Conservation (phyloP, 2,797 vertebrate species). For the Catostomus latipinnis region DNA sequence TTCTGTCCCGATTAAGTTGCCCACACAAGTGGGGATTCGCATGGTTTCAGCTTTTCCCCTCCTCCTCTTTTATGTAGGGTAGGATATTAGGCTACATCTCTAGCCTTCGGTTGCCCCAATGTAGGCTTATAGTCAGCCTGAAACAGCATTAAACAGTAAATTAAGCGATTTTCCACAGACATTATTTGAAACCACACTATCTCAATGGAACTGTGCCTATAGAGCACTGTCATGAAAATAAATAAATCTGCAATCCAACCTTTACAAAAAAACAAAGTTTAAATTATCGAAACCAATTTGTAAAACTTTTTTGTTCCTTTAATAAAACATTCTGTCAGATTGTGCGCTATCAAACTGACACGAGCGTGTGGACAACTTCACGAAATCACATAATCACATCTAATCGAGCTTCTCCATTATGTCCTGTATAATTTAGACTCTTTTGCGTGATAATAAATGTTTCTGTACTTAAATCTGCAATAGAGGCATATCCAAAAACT, state of each 20-base stretch:
- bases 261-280: background rate
- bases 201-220: background rate
- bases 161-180: background rate
- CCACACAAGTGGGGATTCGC: constrained; percentile 32
- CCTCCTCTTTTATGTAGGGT: constrained; percentile 8
- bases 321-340: background rate
- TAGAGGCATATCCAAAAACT: background rate
- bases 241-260: background rate
- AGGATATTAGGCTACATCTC: constrained; percentile 22
- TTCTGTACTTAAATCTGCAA: background rate
- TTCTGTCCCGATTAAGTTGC: constrained; percentile 38
- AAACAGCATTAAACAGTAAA: background rate
- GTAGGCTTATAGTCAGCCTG: background rate
- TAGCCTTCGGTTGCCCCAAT: background rate
- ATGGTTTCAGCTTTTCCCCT: constrained; percentile 15
- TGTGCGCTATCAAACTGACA: background rate
- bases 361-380: background rate
- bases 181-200: background rate
- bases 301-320: background rate
- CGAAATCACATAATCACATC: background rate
- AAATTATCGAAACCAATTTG: constrained; percentile 4
- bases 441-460: background rate
- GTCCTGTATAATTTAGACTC: background rate
- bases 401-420: constrained; percentile 21
- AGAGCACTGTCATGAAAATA: background rate